These are phyloP conservation scores for Aptenodytes forsteri DNA, from an alignment of 2,113 vertebrate genomes.

Conservation along the genomic window DNA sequence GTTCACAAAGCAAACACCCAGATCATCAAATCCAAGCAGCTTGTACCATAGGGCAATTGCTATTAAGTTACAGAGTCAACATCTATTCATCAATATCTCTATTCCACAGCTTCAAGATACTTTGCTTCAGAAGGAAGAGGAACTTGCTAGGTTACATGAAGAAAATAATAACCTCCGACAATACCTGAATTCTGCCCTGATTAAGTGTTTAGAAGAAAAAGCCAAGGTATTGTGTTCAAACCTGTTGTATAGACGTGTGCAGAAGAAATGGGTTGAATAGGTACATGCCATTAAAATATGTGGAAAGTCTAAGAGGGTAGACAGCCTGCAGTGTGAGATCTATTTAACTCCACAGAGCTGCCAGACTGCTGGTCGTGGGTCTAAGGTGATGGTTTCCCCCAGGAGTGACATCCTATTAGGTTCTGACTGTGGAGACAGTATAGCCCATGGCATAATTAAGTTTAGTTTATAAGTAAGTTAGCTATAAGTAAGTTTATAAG, in stretches of 20 bases:
- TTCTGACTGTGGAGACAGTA: background rate
- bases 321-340: background rate
- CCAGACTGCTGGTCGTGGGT: background rate
- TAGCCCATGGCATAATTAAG: background rate
- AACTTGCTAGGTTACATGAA: constrained; percentile 89
- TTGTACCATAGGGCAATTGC: constrained; percentile 22
- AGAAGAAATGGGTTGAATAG: background rate
- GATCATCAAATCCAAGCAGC: constrained; percentile 45
- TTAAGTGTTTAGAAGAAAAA: constrained; percentile 87
- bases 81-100: constrained; percentile 60
- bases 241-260: background rate
- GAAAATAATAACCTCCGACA: constrained; percentile 90
- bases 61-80: constrained; percentile 75
- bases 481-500: background rate
- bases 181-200: constrained; percentile 88
- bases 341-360: background rate
- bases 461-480: background rate
- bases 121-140: constrained; percentile 91
- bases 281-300: background rate
- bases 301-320: background rate
- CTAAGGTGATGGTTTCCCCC: background rate
- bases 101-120: constrained; percentile 89
- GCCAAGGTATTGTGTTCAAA: constrained; percentile 78
- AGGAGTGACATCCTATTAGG: background rate
- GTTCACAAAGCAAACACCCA: constrained; percentile 65